Base-by-base conservation (phyloP, 1,140 invertebrate species). In the Drosophila hydei region DNA sequence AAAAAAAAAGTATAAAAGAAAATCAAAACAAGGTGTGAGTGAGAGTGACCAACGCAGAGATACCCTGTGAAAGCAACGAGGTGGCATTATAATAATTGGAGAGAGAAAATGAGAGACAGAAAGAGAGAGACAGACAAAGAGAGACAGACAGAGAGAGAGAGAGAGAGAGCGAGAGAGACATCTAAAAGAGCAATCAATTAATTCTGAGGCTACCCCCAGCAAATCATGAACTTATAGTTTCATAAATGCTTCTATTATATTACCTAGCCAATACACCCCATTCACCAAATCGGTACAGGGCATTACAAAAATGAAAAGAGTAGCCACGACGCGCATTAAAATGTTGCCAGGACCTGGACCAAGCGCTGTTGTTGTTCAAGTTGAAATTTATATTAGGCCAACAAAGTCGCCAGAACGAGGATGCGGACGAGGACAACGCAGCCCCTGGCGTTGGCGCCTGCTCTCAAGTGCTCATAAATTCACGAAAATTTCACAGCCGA, bases 381-480 rank as follows among this genome's bases (percentile, higher is more conserved):
- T 64, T 81, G 74, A 81, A 85, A 87, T 85, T 85, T 85, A 87
- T 85, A 85, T 81, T 85, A 85, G 81, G 80, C 81, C 77, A 85
- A 85, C 81, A 85, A 87, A 85, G 81, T 87, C 81, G 70, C 61
- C 62, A 54, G 45, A 47, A 70, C 27, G 38, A 63, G 52, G 27
- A 23, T 47, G 64, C 42, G 51, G 68, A 56, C 64, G 68, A 56
- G 62, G 52, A 59, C 54, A 52, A 43, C 69, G 71, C 48, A 58
- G 74, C 74, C 74, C 45, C 62, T 74, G 73, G 74, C 79, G 48
- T 69, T 84, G 81, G 80, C 81, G 80, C 77, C 80, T 85, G 80
- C 81, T 85, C 77, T 85, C 77, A 87, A 85, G 80, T 85, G 81
- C 81, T 87, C 80, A 85, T 85, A 85, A 85, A 85, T 85, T 85